These are phyloP conservation scores for Cryptotis parvus DNA, from an alignment of 2,113 vertebrate species.

Conservation along the genomic window DNA sequence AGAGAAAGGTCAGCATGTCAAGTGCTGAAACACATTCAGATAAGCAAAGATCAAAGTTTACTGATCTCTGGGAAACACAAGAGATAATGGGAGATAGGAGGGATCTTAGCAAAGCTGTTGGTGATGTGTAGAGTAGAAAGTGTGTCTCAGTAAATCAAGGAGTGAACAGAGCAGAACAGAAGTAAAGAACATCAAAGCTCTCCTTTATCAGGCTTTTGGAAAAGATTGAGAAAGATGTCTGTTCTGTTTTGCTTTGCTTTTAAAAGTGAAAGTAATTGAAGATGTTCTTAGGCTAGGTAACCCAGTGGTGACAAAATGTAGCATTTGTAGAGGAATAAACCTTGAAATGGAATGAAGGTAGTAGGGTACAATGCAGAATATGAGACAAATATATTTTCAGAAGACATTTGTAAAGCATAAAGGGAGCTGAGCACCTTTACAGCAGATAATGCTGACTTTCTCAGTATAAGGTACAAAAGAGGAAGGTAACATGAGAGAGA, in stretches of 20 bases:
- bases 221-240: background rate
- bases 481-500: background rate
- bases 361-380: background rate
- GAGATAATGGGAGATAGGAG: too few relatives aligned
- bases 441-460: background rate
- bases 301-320: background rate
- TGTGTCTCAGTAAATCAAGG: background rate
- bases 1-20: too few relatives aligned
- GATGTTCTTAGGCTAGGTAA: background rate
- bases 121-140: background rate
- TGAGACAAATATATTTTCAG: background rate
- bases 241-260: constrained; percentile 15
- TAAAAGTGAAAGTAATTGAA: constrained; percentile 8
- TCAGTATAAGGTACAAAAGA: background rate
- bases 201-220: background rate
- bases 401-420: background rate
- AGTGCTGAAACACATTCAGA: too few relatives aligned
- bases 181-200: background rate
- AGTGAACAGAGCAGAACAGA: background rate
- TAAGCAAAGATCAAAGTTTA: too few relatives aligned
- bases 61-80: too few relatives aligned
- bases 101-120: background rate
- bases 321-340: background rate
- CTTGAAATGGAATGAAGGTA: background rate
- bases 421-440: background rate